Base-by-base conservation (phyloP, 1,140 invertebrate genomes). In the Rhysida immarginata region DNA sequence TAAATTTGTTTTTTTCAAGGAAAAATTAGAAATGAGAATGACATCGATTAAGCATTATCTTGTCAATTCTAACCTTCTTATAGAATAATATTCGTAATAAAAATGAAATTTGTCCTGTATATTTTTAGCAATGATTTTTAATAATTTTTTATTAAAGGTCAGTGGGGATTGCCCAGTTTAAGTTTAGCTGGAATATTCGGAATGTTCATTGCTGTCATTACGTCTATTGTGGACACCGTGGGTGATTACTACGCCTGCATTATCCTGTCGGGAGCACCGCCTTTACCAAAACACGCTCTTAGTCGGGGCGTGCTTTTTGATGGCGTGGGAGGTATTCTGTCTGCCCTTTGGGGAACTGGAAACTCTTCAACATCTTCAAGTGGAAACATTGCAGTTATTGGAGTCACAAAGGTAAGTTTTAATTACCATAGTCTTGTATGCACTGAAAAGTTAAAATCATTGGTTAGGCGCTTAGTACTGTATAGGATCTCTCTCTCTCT, bases 351-450 rank as follows among this genome's bases (percentile, higher is more conserved):
- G 5, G 71, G 71, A 1, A 64, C 65, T 49, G 69, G 69, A 0
- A 66, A 68, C 56, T 68, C 64, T 1, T 69, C 69, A 0, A 66
- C 67, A 0, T 68, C 69, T 0, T 69, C 63, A 55, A 16, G 26
- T 14, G 63, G 63, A 48, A 71, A 71, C 58, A 66, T 71, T 35
- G 69, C 68, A 20, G 67, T 68, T 41, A 63, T 71, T 16, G 67
- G 66, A 16, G 61, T 70, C 8, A 69, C 66, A 18, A 68, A 65
- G 61, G 69, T 70, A 41, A 41, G n/a, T 11, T 41, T 11, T n/a
- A 41, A n/a, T 41, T 41, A 11, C 35, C 35, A 41, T 11, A 41
- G n/a, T 41, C n/a, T n/a, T n/a, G n/a, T n/a, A n/a, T n/a, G n/a
- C n/a, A n/a, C n/a, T n/a, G n/a, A n/a, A n/a, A n/a, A n/a, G 35